A percentile compares a stretch with the other conserved stretches of the same genome.
These are phyloP conservation scores for Arion vulgaris DNA, from an alignment of 1,140 invertebrate species.

Conservation along the genomic window DNA sequence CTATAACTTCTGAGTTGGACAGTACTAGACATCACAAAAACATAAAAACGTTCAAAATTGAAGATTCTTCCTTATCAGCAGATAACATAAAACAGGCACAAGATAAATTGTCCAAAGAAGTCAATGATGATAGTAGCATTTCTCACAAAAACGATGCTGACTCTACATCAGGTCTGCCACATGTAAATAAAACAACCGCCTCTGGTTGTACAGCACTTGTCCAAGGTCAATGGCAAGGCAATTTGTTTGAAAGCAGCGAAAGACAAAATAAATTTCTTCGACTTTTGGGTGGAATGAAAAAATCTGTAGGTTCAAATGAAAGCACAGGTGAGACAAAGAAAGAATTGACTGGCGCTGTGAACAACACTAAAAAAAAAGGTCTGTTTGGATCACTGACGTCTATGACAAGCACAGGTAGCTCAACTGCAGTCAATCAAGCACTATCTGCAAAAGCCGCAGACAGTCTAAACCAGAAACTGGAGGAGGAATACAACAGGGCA, in stretches of 20 bases:
- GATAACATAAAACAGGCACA: not conserved
- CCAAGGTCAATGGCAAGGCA: constrained; percentile 52
- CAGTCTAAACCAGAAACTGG: constrained; percentile 46
- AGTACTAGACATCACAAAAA: not conserved
- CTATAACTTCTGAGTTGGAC: not conserved
- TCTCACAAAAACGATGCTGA: not conserved
- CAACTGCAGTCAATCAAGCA: constrained; percentile 43
- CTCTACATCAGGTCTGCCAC: not conserved
- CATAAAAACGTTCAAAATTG: too few relatives aligned
- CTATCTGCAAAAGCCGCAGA: constrained; percentile 43
- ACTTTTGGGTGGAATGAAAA: constrained; percentile 57
- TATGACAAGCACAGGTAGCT: not conserved
- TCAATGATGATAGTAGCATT: not conserved
- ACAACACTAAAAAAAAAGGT: constrained; percentile 45
- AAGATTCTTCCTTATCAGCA: too few relatives aligned
- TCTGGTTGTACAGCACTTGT: not conserved
- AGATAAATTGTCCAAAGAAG: not conserved
- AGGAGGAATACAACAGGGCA: constrained; percentile 55
- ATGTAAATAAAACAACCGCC: not conserved
- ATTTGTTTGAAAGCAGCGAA: constrained; percentile 47
- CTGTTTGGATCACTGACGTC: constrained; percentile 41
- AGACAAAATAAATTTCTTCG: constrained; percentile 57
- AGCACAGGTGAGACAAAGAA: not conserved
- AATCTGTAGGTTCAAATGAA: constrained; percentile 5
- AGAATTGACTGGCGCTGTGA: not conserved